Conservation (phyloP, 2,797 vertebrate species). For the Antrozous pallidus region DNA sequence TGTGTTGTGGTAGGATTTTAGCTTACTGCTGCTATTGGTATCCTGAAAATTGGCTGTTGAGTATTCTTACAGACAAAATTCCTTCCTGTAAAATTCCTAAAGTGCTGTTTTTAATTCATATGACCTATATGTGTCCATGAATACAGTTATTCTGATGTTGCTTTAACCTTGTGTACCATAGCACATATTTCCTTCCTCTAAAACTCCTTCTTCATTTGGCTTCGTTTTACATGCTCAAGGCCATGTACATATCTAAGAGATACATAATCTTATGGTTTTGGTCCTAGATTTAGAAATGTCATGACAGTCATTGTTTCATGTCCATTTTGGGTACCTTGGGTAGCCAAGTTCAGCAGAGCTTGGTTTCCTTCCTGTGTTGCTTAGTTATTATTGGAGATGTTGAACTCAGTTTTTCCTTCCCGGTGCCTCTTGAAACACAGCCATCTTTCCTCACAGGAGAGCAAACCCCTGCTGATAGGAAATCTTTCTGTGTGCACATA, state of each 20-base stretch:
- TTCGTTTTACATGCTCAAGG: neutral
- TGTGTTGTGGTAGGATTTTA: slow-evolving; percentile 52
- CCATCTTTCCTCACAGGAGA: slow-evolving; percentile 58
- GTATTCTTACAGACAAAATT: slow-evolving; percentile 4
- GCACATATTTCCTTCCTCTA: slow-evolving; percentile 13
- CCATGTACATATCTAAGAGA: neutral
- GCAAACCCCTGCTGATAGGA: slow-evolving; percentile 36
- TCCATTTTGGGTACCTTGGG: neutral
- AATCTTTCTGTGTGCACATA: slow-evolving; percentile 8
- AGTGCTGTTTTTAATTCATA: slow-evolving; percentile 39
- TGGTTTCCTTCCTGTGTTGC: slow-evolving; percentile 15
- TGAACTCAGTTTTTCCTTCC: slow-evolving; percentile 55
- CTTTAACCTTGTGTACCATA: slow-evolving; percentile 29
- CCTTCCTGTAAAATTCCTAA: slow-evolving; percentile 60
- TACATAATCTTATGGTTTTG: neutral
- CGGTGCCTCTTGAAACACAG: slow-evolving; percentile 3
- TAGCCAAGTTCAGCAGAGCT: neutral
- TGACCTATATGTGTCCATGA: slow-evolving; percentile 11
- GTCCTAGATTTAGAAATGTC: slow-evolving; percentile 5
- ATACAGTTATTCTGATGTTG: slow-evolving; percentile 4
- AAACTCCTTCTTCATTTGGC: slow-evolving; percentile 12
- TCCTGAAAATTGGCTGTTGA: slow-evolving; percentile 25
- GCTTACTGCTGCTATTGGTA: slow-evolving; percentile 43
- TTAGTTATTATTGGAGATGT: slow-evolving; percentile 1
- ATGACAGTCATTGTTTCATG: neutral